Base-by-base conservation (phyloP, 2,888 invertebrate species). In the Drosophila suboccidentalis region DNA sequence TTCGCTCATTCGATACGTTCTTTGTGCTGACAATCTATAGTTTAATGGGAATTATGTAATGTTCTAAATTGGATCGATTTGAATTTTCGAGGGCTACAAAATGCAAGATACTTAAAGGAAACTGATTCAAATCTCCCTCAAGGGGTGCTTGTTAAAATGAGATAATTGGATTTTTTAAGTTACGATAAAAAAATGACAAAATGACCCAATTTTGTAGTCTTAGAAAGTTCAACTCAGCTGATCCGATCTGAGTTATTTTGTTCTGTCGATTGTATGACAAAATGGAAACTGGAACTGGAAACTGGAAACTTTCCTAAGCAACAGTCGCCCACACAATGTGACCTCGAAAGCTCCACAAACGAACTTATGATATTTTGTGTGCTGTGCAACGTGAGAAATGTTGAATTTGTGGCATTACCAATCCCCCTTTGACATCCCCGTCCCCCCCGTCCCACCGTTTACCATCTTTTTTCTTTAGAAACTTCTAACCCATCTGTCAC, bases 311-410 rank as follows among this genome's bases (percentile, higher is more conserved):
- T 75, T 63, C 43, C 43, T 46, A 44, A 26, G 36, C 53, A 51
- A 43, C 50, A 36, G 50, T 62, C 66, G 62, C 71, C 71, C 63
- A 63, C 76, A 55, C 55, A 60, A 60, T 63, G 47, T 75, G 66
- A 75, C 76, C 71, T 76, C 61, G 60, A 75, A 75, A 69, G 51
- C 59, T 39, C 10, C 55, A 41, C 29, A 39, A 44, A 47, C 17
- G 44, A 54, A 58, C 44, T 58, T 46, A 17, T 50, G 57, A 44
- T 13, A 66, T 29, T 26, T 26, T 26, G 26, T 43, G 19, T 9
- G 51, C 50, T 47, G 22, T 82, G 79, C 83, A 86, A 84, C 87
- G 84, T 86, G 87, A 86, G 79, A 79, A 77, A 65, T 61, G 54
- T 26, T 58, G 49, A 58, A 36, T 55, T 60, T 54, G 59, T 65